Evolutionary conservation across 2,113 vertebrate species (phyloP).

Genomic region (human): GRCh38 chr5:58420001-58420500

Average conservation of each 20-base stretch:
- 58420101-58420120: background rate
- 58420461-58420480: background rate
- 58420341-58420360: background rate
- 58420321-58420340: background rate
- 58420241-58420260: background rate
- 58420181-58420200: background rate
- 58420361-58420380: background rate
- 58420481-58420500: background rate
- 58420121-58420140: background rate
- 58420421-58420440: background rate
- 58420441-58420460: background rate
- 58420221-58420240: background rate
- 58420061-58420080: background rate
- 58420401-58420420: background rate
- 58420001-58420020: background rate
- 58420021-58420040: background rate
- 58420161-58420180: background rate
- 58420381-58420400: background rate
- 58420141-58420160: background rate
- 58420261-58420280: background rate
- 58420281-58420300: background rate
- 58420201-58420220: background rate
- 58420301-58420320: background rate
- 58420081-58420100: background rate
- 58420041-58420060: background rate